These are phyloP conservation scores for Tetramorium parvispinum DNA, from an alignment of 1,140 invertebrate species.

Conservation along the genomic window DNA sequence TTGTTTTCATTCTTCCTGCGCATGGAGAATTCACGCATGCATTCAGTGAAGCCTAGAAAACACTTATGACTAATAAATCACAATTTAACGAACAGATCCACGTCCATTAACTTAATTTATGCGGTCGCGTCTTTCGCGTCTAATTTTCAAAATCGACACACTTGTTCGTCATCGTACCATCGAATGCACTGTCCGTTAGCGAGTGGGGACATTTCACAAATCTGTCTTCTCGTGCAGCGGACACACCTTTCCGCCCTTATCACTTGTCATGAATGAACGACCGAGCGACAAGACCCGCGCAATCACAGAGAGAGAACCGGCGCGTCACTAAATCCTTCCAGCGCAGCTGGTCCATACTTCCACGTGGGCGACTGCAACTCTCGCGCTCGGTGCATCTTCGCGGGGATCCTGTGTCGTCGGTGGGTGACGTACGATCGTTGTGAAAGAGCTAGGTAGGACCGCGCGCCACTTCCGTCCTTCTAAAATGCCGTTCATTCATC, in stretches of 20 bases:
- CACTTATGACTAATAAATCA: slow-evolving; percentile 1
- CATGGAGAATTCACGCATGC: background rate
- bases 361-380: slow-evolving; percentile 58
- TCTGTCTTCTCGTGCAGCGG: background rate
- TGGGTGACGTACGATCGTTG: slow-evolving; percentile 53
- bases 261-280: slow-evolving; percentile 36
- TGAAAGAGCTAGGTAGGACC: slow-evolving; percentile 34
- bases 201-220: slow-evolving; percentile 21
- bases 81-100: background rate
- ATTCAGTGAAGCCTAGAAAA: background rate
- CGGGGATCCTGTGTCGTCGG: slow-evolving; percentile 25
- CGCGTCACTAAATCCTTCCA: slow-evolving; percentile 55
- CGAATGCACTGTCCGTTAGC: slow-evolving; percentile 2
- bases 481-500: slow-evolving; percentile 68
- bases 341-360: slow-evolving; percentile 54
- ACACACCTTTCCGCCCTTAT: slow-evolving; percentile 9
- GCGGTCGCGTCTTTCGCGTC: background rate
- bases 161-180: background rate
- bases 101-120: background rate
- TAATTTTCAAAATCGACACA: slow-evolving; percentile 22
- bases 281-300: slow-evolving; percentile 24
- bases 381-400: slow-evolving; percentile 33
- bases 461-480: slow-evolving; percentile 56
- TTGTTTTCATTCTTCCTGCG: background rate
- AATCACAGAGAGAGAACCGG: slow-evolving; percentile 42